Conservation (phyloP, 1,140 invertebrate genomes). For the Aricia agestis region DNA sequence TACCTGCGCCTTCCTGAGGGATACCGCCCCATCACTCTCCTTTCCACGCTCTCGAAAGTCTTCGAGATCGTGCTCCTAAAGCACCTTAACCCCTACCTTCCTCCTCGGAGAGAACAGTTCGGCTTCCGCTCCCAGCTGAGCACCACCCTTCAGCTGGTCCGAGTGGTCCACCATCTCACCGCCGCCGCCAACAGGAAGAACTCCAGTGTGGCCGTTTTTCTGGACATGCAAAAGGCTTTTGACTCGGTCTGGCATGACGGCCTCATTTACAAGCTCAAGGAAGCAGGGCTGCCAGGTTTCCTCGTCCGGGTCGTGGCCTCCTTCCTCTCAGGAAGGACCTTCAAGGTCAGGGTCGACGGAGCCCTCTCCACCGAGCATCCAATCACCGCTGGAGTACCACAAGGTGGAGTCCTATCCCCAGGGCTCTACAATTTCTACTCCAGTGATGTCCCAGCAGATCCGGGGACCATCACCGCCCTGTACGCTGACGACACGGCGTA, state of each 20-base stretch:
- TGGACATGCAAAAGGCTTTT: conserved; percentile 50
- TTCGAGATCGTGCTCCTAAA: background rate
- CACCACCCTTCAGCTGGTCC: background rate
- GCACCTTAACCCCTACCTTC: background rate
- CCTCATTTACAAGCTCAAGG: conserved; percentile 38
- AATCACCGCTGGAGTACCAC: conserved; percentile 41
- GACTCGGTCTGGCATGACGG: conserved; percentile 48
- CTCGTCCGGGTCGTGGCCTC: conserved; percentile 21
- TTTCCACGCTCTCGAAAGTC: background rate
- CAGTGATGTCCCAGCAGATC: conserved; percentile 40
- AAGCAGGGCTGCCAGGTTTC: conserved; percentile 3
- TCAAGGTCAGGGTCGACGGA: conserved; percentile 22
- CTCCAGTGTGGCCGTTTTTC: conserved; percentile 28
- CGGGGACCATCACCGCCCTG: conserved; percentile 23
- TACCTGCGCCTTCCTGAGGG: background rate
- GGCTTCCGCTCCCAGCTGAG: background rate
- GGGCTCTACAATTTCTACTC: conserved; percentile 42
- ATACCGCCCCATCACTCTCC: background rate
- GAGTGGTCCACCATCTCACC: conserved; percentile 31
- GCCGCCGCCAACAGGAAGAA: conserved; percentile 16
- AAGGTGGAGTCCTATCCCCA: too few species aligned
- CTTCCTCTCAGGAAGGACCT: conserved; percentile 19
- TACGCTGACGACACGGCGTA: conserved; percentile 32
- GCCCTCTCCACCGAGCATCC: conserved; percentile 6
- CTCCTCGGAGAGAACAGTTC: background rate